Base-by-base conservation (phyloP, 2,113 vertebrate species). In the Oreochromis niloticus region DNA sequence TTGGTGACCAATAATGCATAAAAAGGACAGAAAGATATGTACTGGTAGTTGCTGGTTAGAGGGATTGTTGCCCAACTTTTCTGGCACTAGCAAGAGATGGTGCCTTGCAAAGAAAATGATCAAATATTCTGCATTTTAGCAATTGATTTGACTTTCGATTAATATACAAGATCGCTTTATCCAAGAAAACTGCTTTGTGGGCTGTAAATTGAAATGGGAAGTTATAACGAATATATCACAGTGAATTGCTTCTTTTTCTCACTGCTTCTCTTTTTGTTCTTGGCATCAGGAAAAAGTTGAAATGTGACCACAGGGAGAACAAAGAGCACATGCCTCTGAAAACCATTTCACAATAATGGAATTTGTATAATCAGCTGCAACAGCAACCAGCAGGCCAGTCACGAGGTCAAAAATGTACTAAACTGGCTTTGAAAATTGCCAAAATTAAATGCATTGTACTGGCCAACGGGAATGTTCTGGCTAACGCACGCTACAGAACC, bases 211-310 rank as follows among this genome's bases (percentile, higher is more conserved):
- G 55, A 19, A 83, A 50, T 24, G 24, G 3, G 12, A 54, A 63
- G 3, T 14, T 4, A 43, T 34, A 2, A 4, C 3, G 43, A 41
- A 14, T 1, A 17, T 68, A 88, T 96, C 87, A 94, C 92, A 96
- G 96, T 97, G 34, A 97, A 97, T 96, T 96, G 97, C 39, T 95
- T 95, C 79, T 83, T 92, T 78, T 96, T 95, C 43, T 98, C 97
- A 86, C 97, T 97, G 78, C 93, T 97, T 95, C 81, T 97, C 95
- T 97, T 98, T 96, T 97, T 98, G 96, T 97, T 98, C 95, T 98
- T 99, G 0, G 94, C 93, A 82, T 97, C 97, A 16, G 39, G 7
- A 16, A 79, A 89, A 86, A 17, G 59, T 5, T 14, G 1, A 90
- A 61, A 84, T 50, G 10, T 93, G 24, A 68, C 17, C 11, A 61